Evolutionary conservation across 2,113 vertebrate species (phyloP), one percentile per base, ranked within the genome.

Genomic region (Tonatia bakeri): DNA sequence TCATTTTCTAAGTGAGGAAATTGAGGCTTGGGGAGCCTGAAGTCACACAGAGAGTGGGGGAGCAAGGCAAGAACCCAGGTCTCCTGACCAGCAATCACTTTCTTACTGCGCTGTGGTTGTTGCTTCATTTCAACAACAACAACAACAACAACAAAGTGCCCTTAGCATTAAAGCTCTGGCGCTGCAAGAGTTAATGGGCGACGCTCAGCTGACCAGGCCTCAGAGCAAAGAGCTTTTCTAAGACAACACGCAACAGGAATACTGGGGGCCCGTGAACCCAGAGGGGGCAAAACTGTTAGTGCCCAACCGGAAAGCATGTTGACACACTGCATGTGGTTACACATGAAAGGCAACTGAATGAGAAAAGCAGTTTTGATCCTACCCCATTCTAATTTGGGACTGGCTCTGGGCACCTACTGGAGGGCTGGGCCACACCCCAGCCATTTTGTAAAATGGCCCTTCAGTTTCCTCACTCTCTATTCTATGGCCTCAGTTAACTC

Each of bases 191-290:
- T 97, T 96, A 93, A 72, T 1, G 81, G 85, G 4, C 96, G 54
- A 45, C n/a, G 5, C 90, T 97, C 97, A 98, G 98, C 98, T 98
- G 98, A 95, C 97, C 89, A 31, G 90, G 88, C 90, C 97, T 91
- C 93, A 64, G 81, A 95, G 92, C 81, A 6, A 92, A 96, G 54
- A 94, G 82, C 96, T 97, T 97, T 97, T 96, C 97, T 95, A 93
- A 72, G 97, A 96, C 95, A 97, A 94, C 93, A 85, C 97, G 98
- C 84, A 98, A 97, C 98, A 98, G 33, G 67, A 95, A 98, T 98
- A 87, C 95, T 97, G 97, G 87, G 95, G 94, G 96, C 95, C 98
- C 96, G 2, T 33, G 98, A 96, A 94, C 96, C 95, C 87, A 79
- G 92, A 96, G 80, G 0, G 88, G 98, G 91, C 56, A 96, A 72